Evolutionary conservation across 2,797 vertebrate species (phyloP).

Genomic region (Naso thynnoides): DNA sequence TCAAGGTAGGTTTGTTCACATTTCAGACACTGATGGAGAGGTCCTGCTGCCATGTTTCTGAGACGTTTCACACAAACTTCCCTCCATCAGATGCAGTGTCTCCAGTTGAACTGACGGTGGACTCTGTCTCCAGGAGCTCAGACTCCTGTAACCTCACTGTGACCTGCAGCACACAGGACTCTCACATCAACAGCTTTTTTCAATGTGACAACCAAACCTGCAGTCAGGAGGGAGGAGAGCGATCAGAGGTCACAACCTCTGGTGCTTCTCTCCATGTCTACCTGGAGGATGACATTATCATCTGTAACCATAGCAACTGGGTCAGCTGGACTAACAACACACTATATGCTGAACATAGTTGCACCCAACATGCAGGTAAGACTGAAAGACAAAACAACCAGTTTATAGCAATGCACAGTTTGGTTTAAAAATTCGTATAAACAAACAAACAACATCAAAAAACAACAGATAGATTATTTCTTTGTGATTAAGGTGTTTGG

Average conservation of each 20-base stretch:
- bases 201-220: conserved; percentile 15
- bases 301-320: conserved; percentile 64
- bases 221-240: conserved; percentile 22
- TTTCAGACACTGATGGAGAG: neutral
- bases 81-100: conserved; percentile 26
- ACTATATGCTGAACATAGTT: neutral
- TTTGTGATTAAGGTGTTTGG: too few species aligned
- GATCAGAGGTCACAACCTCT: neutral
- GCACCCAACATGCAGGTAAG: accelerated
- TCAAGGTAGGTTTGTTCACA: conserved; percentile 46
- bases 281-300: conserved; percentile 24
- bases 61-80: neutral
- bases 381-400: neutral
- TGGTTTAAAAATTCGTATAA: too few species aligned
- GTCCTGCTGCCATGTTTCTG: neutral
- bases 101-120: conserved; percentile 2
- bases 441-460: too few species aligned
- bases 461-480: too few species aligned
- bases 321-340: conserved; percentile 25
- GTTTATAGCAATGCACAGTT: neutral
- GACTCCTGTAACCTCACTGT: conserved; percentile 49
- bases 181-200: conserved; percentile 13
- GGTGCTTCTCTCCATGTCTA: conserved; percentile 26
- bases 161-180: conserved; percentile 31
- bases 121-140: neutral